Base-by-base conservation (phyloP, 2,888 invertebrate species). In the Orchestes rusci region DNA sequence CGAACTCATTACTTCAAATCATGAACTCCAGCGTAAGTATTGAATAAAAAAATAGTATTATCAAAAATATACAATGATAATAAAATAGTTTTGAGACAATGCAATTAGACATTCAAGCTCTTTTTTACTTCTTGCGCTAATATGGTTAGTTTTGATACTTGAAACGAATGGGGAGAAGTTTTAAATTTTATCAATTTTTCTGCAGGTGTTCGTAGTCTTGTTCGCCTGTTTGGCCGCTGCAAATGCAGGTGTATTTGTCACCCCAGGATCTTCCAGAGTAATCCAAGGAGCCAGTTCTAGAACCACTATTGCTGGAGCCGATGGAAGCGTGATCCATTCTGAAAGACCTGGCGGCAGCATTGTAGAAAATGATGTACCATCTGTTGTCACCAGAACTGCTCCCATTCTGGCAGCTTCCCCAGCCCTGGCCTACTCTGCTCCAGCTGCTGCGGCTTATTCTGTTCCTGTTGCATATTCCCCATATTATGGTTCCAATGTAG, bases 261-360 rank as follows among this genome's bases (percentile, higher is more conserved):
- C 48, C 10, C 45, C 43, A 18, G n/a, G n/a, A n/a, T 54, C 60
- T 10, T 54, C 56, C 3, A 50, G 51, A 20, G 51, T 62, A 20
- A 46, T 63, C 18, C 61, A 62, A 55, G 61, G 61, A 41, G 60
- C 61, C 15, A 60, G 61, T 52, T 55, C 54, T 33, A 61, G 54
- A 35, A 58, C 60, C 18, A 61, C 60, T 8, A 50, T 60, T 4
- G 53, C 61, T n/a, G 61, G 61, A 17, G 57, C 58, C 16, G 60
- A 62, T 38, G 61, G 61, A 17, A 61, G 60, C 41, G 55, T 56
- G 16, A 61, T 60, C 42, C 56, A 57, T 2, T 53, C 62, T 15
- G 55, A 56, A 13, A 52, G 57, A 19, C 61, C 61, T 33, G 62
- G 58, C 16, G 61, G 60, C 16, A 50, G 55, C 39, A 55, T 62